phyloP scores from a whole-genome alignment of 2,113 vertebrate species.

The Toxotes chatareus region DNA sequence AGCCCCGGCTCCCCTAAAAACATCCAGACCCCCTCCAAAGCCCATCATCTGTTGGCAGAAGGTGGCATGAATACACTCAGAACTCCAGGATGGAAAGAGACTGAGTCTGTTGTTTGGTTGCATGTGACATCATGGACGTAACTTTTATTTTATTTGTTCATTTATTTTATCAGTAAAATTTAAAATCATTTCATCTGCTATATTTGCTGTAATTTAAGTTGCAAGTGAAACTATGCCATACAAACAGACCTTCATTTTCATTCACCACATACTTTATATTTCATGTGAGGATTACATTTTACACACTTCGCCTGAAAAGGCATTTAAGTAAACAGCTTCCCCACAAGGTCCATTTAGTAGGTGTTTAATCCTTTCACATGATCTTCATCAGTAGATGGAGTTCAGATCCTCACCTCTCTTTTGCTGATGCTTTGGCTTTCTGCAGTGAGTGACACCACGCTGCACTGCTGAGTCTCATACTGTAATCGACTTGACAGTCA shows the following conservation, averaged over 20 bases:
- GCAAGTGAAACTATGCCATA: not conserved
- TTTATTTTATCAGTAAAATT: not conserved
- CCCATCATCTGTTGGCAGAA: conserved; percentile 38
- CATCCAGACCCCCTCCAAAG: conserved; percentile 35
- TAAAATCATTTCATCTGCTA: not conserved
- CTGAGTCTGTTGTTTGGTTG: not conserved
- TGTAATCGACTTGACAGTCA: conserved; percentile 45
- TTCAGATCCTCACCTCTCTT: not conserved
- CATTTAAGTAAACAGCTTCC: too few relatives aligned
- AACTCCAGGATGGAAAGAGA: not conserved
- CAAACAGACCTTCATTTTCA: not conserved
- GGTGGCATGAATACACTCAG: conserved; percentile 21
- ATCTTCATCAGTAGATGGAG: not conserved
- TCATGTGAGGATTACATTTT: not conserved
- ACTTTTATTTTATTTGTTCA: too few relatives aligned
- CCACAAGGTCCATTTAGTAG: too few relatives aligned
- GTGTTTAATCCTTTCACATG: not conserved
- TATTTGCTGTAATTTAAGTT: not conserved
- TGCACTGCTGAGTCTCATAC: conserved; percentile 5
- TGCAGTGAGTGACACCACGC: not conserved
- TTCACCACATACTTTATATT: not conserved
- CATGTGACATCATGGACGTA: not conserved
- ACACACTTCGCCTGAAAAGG: too few relatives aligned
- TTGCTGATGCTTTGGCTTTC: not conserved
- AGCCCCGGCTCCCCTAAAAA: conserved; percentile 37